These are phyloP conservation scores for Poecilia wingei DNA, from an alignment of 2,797 vertebrate species.

Conservation along the genomic window DNA sequence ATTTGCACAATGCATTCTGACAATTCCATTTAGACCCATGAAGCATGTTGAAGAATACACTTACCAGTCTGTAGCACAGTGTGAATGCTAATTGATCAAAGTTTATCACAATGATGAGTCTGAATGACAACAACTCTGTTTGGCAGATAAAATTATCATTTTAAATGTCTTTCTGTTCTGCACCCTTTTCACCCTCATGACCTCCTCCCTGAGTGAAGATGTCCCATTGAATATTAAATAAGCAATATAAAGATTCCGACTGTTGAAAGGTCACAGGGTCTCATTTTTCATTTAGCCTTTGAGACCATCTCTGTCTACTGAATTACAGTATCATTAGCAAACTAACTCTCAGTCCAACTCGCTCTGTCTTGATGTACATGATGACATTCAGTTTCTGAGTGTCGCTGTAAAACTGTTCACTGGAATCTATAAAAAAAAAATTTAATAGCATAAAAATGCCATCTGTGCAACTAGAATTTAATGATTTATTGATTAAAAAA, in stretches of 20 bases:
- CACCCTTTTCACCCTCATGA: slow-evolving; percentile 61
- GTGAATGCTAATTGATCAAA: slow-evolving; percentile 61
- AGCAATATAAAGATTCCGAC: slow-evolving; percentile 53
- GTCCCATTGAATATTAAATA: slow-evolving; percentile 74
- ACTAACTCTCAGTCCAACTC: slow-evolving; percentile 42
- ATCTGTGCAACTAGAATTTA: slow-evolving; percentile 64
- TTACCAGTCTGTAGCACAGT: slow-evolving; percentile 42
- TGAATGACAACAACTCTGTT: slow-evolving; percentile 68
- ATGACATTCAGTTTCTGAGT: slow-evolving; percentile 43
- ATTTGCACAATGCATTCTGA: slow-evolving; percentile 35
- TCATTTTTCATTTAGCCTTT: slow-evolving; percentile 67
- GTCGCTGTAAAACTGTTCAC: slow-evolving; percentile 48
- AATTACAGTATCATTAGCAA: slow-evolving; percentile 61
- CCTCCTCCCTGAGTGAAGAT: slow-evolving; percentile 66
- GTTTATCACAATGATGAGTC: slow-evolving; percentile 68
- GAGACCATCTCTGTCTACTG: slow-evolving; percentile 44
- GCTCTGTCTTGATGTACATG: slow-evolving; percentile 14
- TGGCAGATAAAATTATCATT: slow-evolving; percentile 73
- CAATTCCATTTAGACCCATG: slow-evolving; percentile 33
- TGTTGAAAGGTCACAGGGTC: slow-evolving; percentile 66
- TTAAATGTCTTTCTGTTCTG: slow-evolving; percentile 71
- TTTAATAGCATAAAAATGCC: slow-evolving; percentile 63
- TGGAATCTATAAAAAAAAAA: slow-evolving; percentile 57
- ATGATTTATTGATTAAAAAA: slow-evolving; percentile 69
- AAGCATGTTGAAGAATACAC: slow-evolving; percentile 39